phyloP scores from a whole-genome alignment of 2,113 vertebrate genomes.

The Atractosteus spatula region DNA sequence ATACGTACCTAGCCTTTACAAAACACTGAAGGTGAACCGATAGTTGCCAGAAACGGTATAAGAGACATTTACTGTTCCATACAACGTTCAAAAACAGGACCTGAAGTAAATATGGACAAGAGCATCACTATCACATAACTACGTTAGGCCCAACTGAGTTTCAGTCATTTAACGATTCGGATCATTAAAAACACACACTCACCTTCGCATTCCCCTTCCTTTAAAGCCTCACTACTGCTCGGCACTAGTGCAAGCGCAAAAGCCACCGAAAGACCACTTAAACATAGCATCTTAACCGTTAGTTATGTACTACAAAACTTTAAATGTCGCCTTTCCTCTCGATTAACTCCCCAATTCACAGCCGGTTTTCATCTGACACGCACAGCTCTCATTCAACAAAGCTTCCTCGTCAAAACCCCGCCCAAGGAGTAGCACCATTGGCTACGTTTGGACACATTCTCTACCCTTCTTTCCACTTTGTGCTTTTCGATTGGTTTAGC shows the following conservation, averaged over 20 bases:
- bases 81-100: neutral
- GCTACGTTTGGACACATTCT: conserved; percentile 14
- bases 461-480: conserved; percentile 29
- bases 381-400: conserved; percentile 15
- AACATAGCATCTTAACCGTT: conserved; percentile 60
- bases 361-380: conserved; percentile 24
- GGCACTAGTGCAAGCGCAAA: conserved; percentile 71
- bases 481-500: conserved; percentile 48
- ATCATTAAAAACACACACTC: conserved; percentile 35
- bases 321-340: neutral
- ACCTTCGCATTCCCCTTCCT: conserved; percentile 89
- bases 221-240: conserved; percentile 56
- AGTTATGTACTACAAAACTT: neutral
- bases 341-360: conserved; percentile 19
- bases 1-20: too few relatives aligned
- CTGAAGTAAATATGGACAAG: neutral
- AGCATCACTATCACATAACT: neutral
- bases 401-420: conserved; percentile 41
- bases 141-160: neutral
- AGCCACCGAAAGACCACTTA: conserved; percentile 73
- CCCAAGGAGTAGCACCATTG: conserved; percentile 52
- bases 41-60: too few relatives aligned
- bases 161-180: neutral
- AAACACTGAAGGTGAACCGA: too few relatives aligned
- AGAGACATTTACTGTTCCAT: neutral